Evolutionary conservation across 2,888 invertebrate genomes (phyloP).

Genomic region (Frankliniella intonsa): DNA sequence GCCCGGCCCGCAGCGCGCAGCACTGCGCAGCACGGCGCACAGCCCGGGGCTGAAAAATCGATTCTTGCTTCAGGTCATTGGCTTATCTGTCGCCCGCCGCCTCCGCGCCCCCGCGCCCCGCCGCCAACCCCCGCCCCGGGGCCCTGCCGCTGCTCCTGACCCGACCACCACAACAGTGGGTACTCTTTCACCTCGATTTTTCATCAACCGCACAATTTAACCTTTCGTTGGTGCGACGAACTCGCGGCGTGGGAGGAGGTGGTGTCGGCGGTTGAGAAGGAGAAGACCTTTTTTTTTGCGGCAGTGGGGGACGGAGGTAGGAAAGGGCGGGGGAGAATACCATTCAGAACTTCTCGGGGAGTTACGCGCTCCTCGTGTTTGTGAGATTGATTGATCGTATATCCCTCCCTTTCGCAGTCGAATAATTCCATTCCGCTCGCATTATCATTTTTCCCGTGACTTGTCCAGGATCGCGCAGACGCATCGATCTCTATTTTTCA

Average conservation of each 20-base stretch:
- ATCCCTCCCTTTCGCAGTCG: neutral
- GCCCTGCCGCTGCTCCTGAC: too few species aligned
- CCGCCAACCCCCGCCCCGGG: neutral
- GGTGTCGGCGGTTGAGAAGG: too few species aligned
- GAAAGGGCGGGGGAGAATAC: too few species aligned
- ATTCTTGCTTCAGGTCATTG: constrained; percentile 1
- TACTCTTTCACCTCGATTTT: neutral
- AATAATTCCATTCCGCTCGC: neutral
- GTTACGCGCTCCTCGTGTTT: neutral
- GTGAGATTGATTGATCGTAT: constrained; percentile 1
- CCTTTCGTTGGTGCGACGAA: neutral
- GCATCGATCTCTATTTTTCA: too few species aligned
- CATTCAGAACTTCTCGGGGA: too few species aligned
- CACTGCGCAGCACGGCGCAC: neutral
- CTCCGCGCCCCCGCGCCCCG: neutral
- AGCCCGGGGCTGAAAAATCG: neutral
- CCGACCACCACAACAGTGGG: neutral
- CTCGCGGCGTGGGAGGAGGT: neutral
- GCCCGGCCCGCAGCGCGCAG: too few species aligned
- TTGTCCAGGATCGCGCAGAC: too few species aligned
- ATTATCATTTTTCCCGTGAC: constrained; percentile 1
- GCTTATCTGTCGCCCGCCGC: neutral
- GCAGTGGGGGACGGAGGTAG: neutral
- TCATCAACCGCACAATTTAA: constrained; percentile 2
- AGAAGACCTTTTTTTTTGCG: too few species aligned